These are phyloP conservation scores for Oscheius sp. DNA, from an alignment of 2,888 invertebrate species.

Conservation along the genomic window DNA sequence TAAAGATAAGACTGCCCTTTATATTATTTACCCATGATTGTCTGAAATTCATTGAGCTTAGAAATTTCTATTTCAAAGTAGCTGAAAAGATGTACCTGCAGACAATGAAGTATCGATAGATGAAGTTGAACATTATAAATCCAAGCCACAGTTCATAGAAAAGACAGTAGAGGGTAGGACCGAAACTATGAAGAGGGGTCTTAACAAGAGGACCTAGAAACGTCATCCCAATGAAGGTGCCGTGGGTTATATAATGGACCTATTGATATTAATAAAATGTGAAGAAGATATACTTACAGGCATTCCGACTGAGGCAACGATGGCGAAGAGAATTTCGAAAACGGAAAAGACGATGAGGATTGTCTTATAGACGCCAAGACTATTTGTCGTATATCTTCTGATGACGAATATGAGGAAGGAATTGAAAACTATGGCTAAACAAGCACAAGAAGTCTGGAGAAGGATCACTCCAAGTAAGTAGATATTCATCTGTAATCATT, in stretches of 20 bases:
- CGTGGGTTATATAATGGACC: not conserved
- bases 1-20: not conserved
- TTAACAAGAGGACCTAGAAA: not conserved
- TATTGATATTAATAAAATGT: no score
- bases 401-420: not conserved
- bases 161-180: not conserved
- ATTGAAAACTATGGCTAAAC: not conserved
- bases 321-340: constrained; percentile 4
- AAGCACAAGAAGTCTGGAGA: not conserved
- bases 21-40: not conserved
- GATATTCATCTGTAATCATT: not conserved
- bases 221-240: constrained; percentile 5
- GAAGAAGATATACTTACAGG: no score
- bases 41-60: not conserved
- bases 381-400: not conserved
- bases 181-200: not conserved
- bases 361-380: constrained; percentile 2
- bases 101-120: not conserved
- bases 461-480: not conserved
- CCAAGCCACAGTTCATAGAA: constrained; percentile 10
- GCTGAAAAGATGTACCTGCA: no score
- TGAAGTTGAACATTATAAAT: not conserved
- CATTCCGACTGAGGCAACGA: constrained; percentile 3
- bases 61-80: not conserved
- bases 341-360: not conserved